These are phyloP conservation scores for Lagenorhynchus albirostris DNA, from an alignment of 2,113 vertebrate species.

Conservation along the genomic window DNA sequence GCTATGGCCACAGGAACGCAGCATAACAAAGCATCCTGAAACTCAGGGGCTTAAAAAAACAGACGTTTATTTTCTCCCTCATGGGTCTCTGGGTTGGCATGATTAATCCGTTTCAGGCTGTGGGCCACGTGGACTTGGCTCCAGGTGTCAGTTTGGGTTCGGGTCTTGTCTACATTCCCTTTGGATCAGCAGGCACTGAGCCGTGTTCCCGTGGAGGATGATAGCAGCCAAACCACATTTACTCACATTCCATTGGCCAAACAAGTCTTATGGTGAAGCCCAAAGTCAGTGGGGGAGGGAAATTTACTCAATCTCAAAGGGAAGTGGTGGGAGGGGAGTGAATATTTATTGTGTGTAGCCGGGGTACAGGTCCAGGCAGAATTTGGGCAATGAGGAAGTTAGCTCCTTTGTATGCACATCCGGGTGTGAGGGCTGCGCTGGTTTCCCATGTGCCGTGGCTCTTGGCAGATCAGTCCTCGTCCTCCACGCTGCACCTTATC, in stretches of 20 bases:
- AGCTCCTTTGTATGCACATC: neutral
- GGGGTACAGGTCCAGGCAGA: neutral
- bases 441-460: neutral
- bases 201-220: neutral
- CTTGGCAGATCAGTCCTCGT: neutral
- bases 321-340: neutral
- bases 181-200: neutral
- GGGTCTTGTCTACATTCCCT: neutral
- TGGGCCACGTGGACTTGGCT: neutral
- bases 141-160: neutral
- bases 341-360: neutral
- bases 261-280: neutral
- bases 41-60: neutral
- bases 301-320: too few relatives aligned
- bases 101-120: neutral
- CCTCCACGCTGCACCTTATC: too few relatives aligned
- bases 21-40: neutral
- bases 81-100: neutral
- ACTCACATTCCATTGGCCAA: neutral
- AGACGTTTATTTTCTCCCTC: neutral
- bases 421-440: neutral
- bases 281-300: neutral
- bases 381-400: neutral
- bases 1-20: neutral
- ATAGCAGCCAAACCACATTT: neutral